Base-by-base conservation (phyloP, 2,888 invertebrate genomes). In the Entomobrya proxima region DNA sequence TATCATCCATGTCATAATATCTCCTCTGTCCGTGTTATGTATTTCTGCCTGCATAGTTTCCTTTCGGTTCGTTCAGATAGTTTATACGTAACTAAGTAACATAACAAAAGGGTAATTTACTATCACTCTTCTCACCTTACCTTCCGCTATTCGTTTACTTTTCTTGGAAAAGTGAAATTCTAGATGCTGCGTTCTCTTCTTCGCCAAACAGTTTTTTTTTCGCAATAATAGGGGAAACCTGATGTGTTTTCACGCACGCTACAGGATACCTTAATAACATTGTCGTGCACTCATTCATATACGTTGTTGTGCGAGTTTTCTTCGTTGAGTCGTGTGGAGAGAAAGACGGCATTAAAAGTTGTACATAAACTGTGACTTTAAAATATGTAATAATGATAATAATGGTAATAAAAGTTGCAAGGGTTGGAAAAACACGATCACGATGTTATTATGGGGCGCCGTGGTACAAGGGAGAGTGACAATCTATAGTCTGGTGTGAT, bases 71-170 rank as follows among this genome's bases (percentile, higher is more conserved):
- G n/a, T n/a, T n/a, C n/a, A n/a, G n/a, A n/a, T n/a, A n/a, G n/a
- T n/a, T n/a, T 24, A 32, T 15, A n/a, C 35, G 6, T 35, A 64
- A 11, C n/a, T n/a, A 15, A 1, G 30, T 15, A 24, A 37, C 64
- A 37, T 67, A 7, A 35, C 64, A 67, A 35, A 67, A 37, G 37
- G 64, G 64, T 67, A 67, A 67, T 67, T 67, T 67, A 67, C 64
- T 67, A 37, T 37, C 64, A 40, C 37, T 37, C 64, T 21, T 55
- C 55, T 61, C 64, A 35, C 64, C 35, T 64, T 67, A 37, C 37
- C 64, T 67, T 37, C 64, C 37, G 37, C 64, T 67, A 30, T 67
- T 67, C 37, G 9, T 40, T 6, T n/a, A n/a, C 35, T 67, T 21
- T 67, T 21, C 37, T 9, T n/a, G 11, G 21, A 18, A 35, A 37